phyloP scores from a whole-genome alignment of 2,888 invertebrate species.

The Leptopterna dolabrata region DNA sequence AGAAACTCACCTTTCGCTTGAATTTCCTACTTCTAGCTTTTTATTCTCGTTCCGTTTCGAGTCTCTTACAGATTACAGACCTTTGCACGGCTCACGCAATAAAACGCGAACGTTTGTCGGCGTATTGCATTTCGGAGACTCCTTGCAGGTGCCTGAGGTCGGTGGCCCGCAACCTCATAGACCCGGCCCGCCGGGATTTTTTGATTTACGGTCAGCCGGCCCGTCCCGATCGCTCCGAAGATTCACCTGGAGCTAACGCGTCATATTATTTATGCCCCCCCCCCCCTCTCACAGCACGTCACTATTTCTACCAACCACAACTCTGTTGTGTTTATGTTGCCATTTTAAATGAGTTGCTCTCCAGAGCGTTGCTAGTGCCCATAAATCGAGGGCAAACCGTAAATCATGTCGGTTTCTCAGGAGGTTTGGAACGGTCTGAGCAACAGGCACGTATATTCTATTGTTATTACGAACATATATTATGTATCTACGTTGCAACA shows the following conservation, averaged over 20 bases:
- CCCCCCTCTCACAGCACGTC: not conserved
- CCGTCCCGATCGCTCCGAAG: not conserved
- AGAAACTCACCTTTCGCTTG: not conserved
- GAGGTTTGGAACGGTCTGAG: not conserved
- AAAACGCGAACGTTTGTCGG: not conserved
- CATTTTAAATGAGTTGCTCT: slow-evolving; percentile 16
- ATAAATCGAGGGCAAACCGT: not conserved
- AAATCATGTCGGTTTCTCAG: not conserved
- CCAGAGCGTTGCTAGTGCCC: not conserved
- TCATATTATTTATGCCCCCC: not conserved
- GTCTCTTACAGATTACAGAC: not conserved
- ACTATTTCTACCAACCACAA: not conserved
- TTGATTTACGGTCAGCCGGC: slow-evolving; percentile 15
- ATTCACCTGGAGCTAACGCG: not conserved
- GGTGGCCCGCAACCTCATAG: slow-evolving; percentile 8
- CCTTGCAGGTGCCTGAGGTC: slow-evolving; percentile 3
- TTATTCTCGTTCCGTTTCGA: not conserved
- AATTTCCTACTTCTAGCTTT: not conserved
- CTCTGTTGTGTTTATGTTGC: slow-evolving; percentile 8
- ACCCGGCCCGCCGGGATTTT: not conserved
- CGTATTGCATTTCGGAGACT: not conserved
- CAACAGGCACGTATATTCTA: not conserved
- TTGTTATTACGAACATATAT: not conserved
- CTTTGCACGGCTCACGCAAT: not conserved
- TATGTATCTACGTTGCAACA: not conserved